A percentile compares a stretch with the other conserved stretches of the same genome.
Conservation (phyloP, 1,140 invertebrate genomes). For the Temnothorax nylanderi region DNA sequence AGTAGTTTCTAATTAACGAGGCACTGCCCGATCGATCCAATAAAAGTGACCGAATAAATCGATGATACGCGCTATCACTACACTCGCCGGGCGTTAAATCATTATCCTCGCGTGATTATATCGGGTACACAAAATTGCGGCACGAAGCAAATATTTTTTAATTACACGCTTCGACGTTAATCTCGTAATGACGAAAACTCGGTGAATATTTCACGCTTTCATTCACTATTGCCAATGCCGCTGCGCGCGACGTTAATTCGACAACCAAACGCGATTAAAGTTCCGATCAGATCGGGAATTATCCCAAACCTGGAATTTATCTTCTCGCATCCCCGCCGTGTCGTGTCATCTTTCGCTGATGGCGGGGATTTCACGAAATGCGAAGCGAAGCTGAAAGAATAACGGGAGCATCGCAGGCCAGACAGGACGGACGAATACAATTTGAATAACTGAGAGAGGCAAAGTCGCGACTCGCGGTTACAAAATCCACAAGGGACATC, state of each 20-base stretch:
- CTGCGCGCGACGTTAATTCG: constrained; percentile 35
- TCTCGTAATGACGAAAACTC: constrained; percentile 53
- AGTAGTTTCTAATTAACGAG: constrained; percentile 75
- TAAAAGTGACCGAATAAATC: constrained; percentile 74
- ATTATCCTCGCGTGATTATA: constrained; percentile 66
- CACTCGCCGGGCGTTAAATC: constrained; percentile 65
- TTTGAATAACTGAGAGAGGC: constrained; percentile 78
- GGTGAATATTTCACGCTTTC: constrained; percentile 36
- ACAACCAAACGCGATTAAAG: constrained; percentile 40
- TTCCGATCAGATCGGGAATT: constrained; percentile 41
- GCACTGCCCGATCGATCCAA: constrained; percentile 68
- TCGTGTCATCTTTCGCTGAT: constrained; percentile 37
- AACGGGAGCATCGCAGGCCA: constrained; percentile 45
- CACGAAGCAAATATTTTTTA: constrained; percentile 67
- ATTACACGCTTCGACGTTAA: constrained; percentile 66
- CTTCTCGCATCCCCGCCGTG: constrained; percentile 22
- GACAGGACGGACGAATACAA: constrained; percentile 70
- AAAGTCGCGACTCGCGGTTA: constrained; percentile 71
- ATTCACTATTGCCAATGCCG: constrained; percentile 18
- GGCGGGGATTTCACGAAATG: constrained; percentile 31
- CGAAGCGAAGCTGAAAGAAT: constrained; percentile 36
- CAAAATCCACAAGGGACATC: constrained; percentile 78
- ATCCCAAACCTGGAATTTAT: constrained; percentile 50
- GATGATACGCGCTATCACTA: constrained; percentile 66
- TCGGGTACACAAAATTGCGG: constrained; percentile 31